Base-by-base conservation (phyloP, 1,140 invertebrate genomes). In the Hestina assimilis region DNA sequence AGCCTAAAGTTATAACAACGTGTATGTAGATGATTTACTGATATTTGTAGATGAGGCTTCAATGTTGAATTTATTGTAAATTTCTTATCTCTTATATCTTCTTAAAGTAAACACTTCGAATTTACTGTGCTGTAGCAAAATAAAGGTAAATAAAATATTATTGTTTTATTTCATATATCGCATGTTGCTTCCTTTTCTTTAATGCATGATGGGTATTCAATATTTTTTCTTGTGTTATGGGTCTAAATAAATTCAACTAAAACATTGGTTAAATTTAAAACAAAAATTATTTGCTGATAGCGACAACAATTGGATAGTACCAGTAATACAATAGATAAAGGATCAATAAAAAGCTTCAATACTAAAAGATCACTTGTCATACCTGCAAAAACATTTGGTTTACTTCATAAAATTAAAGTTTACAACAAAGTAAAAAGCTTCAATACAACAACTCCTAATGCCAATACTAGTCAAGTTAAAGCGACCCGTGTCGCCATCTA, bases 401-500 rank as follows among this genome's bases (percentile, higher is more conserved):
- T 8, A 26, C 2, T 26, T 9, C 8, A 9, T n/a, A n/a, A n/a
- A n/a, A n/a, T n/a, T n/a, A n/a, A n/a, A 19, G 4, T 19, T 38
- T 8, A 7, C 33, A 38, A n/a, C n/a, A n/a, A 28, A 38, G 14
- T 38, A 38, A 38, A 6, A 5, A 38, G 11, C 5, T 38, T 38
- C 7, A 38, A 17, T 38, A 38, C 33, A 38, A 17, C 33, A 17
- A 14, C 31, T 14, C 15, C 31, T 38, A 38, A 17, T 38, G 17
- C 7, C 15, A 31, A 20, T 20, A 20, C 41, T 59, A 60, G 61
- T 70, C 65, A 72, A 60, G 66, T 74, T 79, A 83, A 87, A 76
- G 81, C 82, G 79, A 84, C 75, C 47, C 59, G 59, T 80, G 82
- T 84, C 78, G 82, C 81, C 75, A 80, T 85, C 75, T 87, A 92